Percentiles rank a stretch among this genome's conserved stretches.
Conservation (phyloP, 2,888 invertebrate species). For the Chrysotoxum bicinctum region DNA sequence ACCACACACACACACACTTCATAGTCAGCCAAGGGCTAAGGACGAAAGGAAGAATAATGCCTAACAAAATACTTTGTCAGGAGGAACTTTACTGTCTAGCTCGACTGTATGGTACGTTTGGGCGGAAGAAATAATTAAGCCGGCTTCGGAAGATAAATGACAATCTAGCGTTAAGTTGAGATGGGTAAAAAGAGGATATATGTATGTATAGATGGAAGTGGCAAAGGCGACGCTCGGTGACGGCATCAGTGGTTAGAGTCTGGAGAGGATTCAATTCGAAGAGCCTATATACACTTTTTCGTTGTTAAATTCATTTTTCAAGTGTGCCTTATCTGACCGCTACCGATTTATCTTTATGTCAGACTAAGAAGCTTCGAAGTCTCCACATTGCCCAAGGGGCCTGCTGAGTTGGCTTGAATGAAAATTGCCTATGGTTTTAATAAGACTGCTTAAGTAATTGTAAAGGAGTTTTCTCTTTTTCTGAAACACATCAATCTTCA, state of each 20-base stretch:
- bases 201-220: too few relatives aligned
- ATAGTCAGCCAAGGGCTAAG: not conserved
- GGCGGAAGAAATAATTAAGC: slow-evolving; percentile 67
- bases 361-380: slow-evolving; percentile 54
- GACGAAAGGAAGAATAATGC: slow-evolving; percentile 4
- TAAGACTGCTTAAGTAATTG: slow-evolving; percentile 11
- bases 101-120: slow-evolving; percentile 2
- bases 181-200: slow-evolving; percentile 13
- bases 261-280: not conserved
- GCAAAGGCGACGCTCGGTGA: not conserved
- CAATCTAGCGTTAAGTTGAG: slow-evolving; percentile 60
- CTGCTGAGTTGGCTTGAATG: not conserved
- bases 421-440: slow-evolving; percentile 38
- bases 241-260: not conserved
- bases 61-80: slow-evolving; percentile 28
- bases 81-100: not conserved
- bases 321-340: slow-evolving; percentile 70
- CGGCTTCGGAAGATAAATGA: slow-evolving; percentile 69
- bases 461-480: slow-evolving; percentile 17
- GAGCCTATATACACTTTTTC: not conserved
- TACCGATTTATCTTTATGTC: slow-evolving; percentile 70
- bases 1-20: slow-evolving; percentile 26
- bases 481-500: slow-evolving; percentile 62
- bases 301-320: slow-evolving; percentile 61
- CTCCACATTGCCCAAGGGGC: slow-evolving; percentile 11